Percentiles rank a stretch among this genome's conserved stretches.
phyloP scores from a whole-genome alignment of 1,140 invertebrate genomes.

The Drosophila pseudoobscura region DNA sequence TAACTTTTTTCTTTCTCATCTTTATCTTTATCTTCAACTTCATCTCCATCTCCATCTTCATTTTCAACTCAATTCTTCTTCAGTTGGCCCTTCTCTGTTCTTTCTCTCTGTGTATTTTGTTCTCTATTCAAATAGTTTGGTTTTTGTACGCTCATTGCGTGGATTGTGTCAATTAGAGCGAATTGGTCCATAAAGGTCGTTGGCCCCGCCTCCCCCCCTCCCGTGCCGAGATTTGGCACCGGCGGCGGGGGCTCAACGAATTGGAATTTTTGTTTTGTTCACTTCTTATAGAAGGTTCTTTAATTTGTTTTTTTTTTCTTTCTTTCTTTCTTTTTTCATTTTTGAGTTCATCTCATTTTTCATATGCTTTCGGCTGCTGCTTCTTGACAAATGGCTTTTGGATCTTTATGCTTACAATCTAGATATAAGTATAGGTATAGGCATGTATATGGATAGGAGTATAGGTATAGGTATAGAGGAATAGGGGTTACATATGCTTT shows the following conservation, averaged over 20 bases:
- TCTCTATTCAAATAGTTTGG: slow-evolving; percentile 47
- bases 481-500: no score
- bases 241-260: slow-evolving; percentile 45
- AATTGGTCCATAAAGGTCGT: slow-evolving; percentile 82
- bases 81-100: slow-evolving; percentile 28
- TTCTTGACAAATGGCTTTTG: slow-evolving; percentile 36
- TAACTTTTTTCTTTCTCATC: slow-evolving; percentile 37
- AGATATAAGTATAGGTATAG: slow-evolving; percentile 18
- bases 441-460: slow-evolving; percentile 3
- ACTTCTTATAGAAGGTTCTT: slow-evolving; percentile 76
- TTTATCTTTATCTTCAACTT: slow-evolving; percentile 10
- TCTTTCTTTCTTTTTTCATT: slow-evolving; percentile 23
- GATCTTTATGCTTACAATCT: slow-evolving; percentile 51
- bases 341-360: slow-evolving; percentile 38
- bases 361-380: slow-evolving; percentile 30
- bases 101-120: slow-evolving; percentile 22
- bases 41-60: slow-evolving; percentile 12
- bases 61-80: slow-evolving; percentile 25
- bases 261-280: slow-evolving; percentile 60
- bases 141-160: slow-evolving; percentile 77
- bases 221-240: slow-evolving; percentile 8
- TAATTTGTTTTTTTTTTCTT: slow-evolving; percentile 12
- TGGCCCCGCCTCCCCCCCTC: slow-evolving; percentile 37
- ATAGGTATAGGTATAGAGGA: background rate
- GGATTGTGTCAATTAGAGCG: slow-evolving; percentile 81